phyloP scores from a whole-genome alignment of 2,113 vertebrate genomes.

The Isichthys henryi region DNA sequence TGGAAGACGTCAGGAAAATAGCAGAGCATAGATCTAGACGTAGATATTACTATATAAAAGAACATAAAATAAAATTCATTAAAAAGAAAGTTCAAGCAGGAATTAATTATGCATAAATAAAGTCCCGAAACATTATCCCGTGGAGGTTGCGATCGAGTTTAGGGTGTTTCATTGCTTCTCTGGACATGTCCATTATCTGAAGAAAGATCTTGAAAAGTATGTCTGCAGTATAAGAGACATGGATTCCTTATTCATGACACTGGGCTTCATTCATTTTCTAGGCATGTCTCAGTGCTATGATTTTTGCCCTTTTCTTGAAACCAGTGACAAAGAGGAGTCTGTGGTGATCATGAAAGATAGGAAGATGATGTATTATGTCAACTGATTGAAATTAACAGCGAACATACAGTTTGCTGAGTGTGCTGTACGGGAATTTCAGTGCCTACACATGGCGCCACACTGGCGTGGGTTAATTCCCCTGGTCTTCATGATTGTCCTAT shows the following conservation, averaged over 20 bases:
- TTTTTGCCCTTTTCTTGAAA: slow-evolving; percentile 26
- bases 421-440: neutral
- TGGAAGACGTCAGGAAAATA: neutral
- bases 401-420: neutral
- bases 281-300: neutral
- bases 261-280: neutral
- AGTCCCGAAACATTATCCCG: neutral
- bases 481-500: neutral
- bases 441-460: neutral
- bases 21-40: neutral
- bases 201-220: neutral
- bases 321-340: slow-evolving; percentile 74
- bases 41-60: neutral
- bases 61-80: neutral
- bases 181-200: neutral
- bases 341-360: slow-evolving; percentile 64
- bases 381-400: neutral
- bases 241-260: neutral
- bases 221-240: neutral
- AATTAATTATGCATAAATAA: neutral
- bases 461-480: slow-evolving; percentile 10
- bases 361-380: slow-evolving; percentile 59
- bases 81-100: neutral
- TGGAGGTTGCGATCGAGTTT: neutral
- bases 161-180: neutral